Evolutionary conservation across 2,113 vertebrate species (phyloP).

Genomic region (Hippocampus guttulatus): DNA sequence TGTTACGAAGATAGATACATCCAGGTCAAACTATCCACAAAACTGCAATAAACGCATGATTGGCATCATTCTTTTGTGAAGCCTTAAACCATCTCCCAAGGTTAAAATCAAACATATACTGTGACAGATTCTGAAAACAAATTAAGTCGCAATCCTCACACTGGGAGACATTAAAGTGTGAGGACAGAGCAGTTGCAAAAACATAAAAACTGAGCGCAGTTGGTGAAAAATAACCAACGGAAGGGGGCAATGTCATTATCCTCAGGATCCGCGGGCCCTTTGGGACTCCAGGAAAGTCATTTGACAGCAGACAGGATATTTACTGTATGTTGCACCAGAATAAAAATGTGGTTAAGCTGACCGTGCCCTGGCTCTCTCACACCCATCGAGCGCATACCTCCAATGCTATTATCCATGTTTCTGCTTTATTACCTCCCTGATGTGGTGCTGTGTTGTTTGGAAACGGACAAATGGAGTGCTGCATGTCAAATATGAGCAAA

Average conservation of each 20-base stretch:
- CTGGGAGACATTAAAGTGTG: constrained; percentile 14
- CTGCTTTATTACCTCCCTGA: constrained; percentile 61
- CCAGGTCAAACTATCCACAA: background rate
- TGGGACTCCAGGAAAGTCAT: constrained; percentile 53
- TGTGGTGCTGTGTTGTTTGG: constrained; percentile 48
- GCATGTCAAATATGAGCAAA: constrained; percentile 23
- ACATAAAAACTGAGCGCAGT: constrained; percentile 22
- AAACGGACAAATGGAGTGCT: constrained; percentile 52
- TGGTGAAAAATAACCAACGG: constrained; percentile 27
- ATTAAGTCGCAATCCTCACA: constrained; percentile 27
- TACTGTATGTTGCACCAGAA: constrained; percentile 54
- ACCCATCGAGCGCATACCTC: constrained; percentile 17
- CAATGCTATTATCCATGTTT: constrained; percentile 48
- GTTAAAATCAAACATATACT: constrained; percentile 1
- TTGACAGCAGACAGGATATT: constrained; percentile 58
- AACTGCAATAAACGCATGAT: constrained; percentile 1
- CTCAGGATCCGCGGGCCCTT: constrained; percentile 36
- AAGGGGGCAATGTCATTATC: constrained; percentile 30
- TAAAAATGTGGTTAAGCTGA: constrained; percentile 49
- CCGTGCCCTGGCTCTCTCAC: constrained; percentile 19
- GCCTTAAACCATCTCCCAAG: constrained; percentile 2
- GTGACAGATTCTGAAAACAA: constrained; percentile 18
- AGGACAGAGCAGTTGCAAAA: constrained; percentile 19
- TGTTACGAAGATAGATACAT: background rate
- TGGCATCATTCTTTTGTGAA: background rate